A percentile compares a stretch with the other conserved stretches of the same genome.
These are phyloP conservation scores for Hemicrepidius hirtus DNA, from an alignment of 2,888 invertebrate genomes.

Conservation along the genomic window DNA sequence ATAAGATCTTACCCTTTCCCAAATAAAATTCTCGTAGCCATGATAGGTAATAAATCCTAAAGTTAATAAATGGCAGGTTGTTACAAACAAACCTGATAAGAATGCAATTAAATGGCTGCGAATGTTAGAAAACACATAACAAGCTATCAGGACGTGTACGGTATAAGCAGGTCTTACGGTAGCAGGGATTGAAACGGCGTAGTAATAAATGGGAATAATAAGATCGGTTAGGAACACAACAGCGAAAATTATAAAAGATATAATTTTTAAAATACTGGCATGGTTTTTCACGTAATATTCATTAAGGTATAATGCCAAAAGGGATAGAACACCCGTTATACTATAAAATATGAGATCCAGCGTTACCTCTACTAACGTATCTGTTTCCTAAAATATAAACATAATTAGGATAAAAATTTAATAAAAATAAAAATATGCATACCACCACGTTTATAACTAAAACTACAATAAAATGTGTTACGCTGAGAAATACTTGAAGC, in stretches of 20 bases:
- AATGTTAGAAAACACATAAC: slow-evolving; percentile 90
- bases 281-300: slow-evolving; percentile 66
- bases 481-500: slow-evolving; percentile 79
- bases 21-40: slow-evolving; percentile 22
- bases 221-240: slow-evolving; percentile 76
- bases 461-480: slow-evolving; percentile 76
- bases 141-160: slow-evolving; percentile 83
- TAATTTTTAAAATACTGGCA: slow-evolving; percentile 65
- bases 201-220: slow-evolving; percentile 79
- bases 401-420: background rate
- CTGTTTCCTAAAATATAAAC: slow-evolving; percentile 53
- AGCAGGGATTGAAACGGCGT: slow-evolving; percentile 68
- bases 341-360: slow-evolving; percentile 73
- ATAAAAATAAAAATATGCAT: slow-evolving; percentile 38
- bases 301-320: slow-evolving; percentile 72
- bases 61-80: slow-evolving; percentile 78
- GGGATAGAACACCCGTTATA: slow-evolving; percentile 70
- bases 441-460: slow-evolving; percentile 57
- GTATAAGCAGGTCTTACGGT: slow-evolving; percentile 81
- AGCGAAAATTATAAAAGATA: slow-evolving; percentile 69
- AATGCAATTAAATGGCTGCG: slow-evolving; percentile 83
- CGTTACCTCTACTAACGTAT: slow-evolving; percentile 54
- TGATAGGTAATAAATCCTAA: slow-evolving; percentile 76
- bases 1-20: slow-evolving; percentile 42
- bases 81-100: slow-evolving; percentile 81